phyloP scores from a whole-genome alignment of 2,888 invertebrate genomes.

The Hesperia comma region DNA sequence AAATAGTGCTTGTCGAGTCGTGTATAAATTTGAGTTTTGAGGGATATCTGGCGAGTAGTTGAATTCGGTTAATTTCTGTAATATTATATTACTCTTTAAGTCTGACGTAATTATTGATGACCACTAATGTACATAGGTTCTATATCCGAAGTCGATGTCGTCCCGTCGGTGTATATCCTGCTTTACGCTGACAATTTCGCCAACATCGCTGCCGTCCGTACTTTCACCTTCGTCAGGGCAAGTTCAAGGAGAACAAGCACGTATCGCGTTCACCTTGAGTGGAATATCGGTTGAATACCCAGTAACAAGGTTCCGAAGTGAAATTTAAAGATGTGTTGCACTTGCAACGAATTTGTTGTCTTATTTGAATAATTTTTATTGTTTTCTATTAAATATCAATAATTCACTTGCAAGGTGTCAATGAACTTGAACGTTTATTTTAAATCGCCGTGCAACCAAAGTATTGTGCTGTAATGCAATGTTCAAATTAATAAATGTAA shows the following conservation, averaged over 20 bases:
- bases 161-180: not conserved
- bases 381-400: not conserved
- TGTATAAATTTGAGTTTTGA: too few species aligned
- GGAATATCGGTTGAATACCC: conserved; percentile 1
- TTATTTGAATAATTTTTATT: not conserved
- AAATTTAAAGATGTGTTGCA: not conserved
- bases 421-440: too few species aligned
- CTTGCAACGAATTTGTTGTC: not conserved
- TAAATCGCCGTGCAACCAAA: too few species aligned
- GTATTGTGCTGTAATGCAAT: too few species aligned
- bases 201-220: conserved; percentile 20
- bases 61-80: too few species aligned
- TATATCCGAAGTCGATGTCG: not conserved
- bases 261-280: conserved; percentile 6
- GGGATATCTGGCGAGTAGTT: too few species aligned
- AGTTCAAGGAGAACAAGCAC: conserved; percentile 54
- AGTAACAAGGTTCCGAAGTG: not conserved
- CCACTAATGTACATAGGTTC: too few species aligned
- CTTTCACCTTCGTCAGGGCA: conserved; percentile 54
- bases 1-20: too few species aligned
- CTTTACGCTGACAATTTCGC: not conserved
- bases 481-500: too few species aligned
- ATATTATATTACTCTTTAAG: too few species aligned
- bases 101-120: too few species aligned
- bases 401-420: too few species aligned